Evolutionary conservation across 64 coral and sea anemone genomes (phyloP).

Genomic region (Catalaphyllia jardinei): DNA sequence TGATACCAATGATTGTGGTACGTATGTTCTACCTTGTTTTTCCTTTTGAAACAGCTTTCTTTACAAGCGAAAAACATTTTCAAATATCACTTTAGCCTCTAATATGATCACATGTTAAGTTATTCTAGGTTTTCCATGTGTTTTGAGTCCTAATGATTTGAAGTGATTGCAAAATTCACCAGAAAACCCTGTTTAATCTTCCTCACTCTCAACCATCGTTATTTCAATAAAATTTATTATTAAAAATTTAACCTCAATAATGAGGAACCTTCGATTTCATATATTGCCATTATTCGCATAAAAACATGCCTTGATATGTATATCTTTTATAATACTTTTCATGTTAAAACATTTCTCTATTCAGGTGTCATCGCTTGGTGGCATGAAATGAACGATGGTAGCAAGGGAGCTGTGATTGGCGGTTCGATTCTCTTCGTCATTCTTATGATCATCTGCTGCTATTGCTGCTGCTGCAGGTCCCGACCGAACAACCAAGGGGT

Average conservation of each 20-base stretch:
- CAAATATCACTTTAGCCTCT: too few species aligned
- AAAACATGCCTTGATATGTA: too few species aligned
- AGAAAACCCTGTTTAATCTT: not conserved
- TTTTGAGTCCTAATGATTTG: too few species aligned
- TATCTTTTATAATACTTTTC: too few species aligned
- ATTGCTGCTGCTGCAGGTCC: not conserved
- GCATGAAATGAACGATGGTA: not conserved
- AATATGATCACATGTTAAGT: too few species aligned
- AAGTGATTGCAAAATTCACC: too few species aligned
- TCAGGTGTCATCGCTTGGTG: not conserved
- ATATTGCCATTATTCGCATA: too few species aligned
- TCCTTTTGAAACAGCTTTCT: too few species aligned
- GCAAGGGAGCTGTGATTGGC: not conserved
- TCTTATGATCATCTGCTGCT: not conserved
- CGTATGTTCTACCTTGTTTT: not conserved
- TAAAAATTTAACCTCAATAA: too few species aligned
- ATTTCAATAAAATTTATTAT: too few species aligned
- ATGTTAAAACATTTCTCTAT: not conserved
- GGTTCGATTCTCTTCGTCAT: not conserved
- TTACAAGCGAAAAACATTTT: not conserved
- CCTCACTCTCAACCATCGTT: not conserved
- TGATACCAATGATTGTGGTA: constrained; percentile 25
- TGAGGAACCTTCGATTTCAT: not conserved
- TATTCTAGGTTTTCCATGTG: too few species aligned
- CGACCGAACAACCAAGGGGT: too few species aligned